These are phyloP conservation scores for Heterocephalus glaber DNA, from an alignment of 2,113 vertebrate species.

Conservation along the genomic window DNA sequence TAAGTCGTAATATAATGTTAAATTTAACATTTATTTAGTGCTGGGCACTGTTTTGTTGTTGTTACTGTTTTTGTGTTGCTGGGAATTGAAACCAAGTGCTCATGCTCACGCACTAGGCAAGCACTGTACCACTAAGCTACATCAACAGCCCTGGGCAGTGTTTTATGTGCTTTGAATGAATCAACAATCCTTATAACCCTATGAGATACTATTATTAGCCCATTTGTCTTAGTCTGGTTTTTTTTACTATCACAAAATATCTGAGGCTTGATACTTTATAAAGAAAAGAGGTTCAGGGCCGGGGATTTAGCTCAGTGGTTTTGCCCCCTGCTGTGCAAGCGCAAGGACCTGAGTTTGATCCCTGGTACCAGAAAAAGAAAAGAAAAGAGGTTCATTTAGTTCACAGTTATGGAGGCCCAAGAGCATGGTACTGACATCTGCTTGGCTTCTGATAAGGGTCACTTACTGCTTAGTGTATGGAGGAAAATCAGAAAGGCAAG, in stretches of 20 bases:
- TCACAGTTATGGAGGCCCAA: background rate
- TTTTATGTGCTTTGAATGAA: background rate
- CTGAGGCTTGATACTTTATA: background rate
- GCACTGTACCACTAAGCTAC: background rate
- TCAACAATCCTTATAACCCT: background rate
- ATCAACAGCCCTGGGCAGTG: background rate
- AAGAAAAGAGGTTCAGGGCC: background rate
- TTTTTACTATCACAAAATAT: background rate
- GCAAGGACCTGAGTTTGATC: too few relatives aligned
- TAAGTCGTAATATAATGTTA: conserved; percentile 33
- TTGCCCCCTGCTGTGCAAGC: too few relatives aligned
- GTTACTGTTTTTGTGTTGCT: background rate
- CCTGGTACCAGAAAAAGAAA: too few relatives aligned
- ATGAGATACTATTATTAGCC: background rate
- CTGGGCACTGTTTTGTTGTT: background rate
- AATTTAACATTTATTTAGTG: background rate
- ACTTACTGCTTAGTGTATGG: background rate
- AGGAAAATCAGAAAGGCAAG: background rate
- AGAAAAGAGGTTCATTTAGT: background rate
- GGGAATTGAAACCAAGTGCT: background rate
- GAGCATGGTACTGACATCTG: background rate
- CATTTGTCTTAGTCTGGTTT: background rate
- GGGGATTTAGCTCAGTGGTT: too few relatives aligned
- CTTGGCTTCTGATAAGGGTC: background rate
- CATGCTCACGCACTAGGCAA: background rate